Conservation (phyloP, 2,888 invertebrate species). For the Cryptosula pallasiana region DNA sequence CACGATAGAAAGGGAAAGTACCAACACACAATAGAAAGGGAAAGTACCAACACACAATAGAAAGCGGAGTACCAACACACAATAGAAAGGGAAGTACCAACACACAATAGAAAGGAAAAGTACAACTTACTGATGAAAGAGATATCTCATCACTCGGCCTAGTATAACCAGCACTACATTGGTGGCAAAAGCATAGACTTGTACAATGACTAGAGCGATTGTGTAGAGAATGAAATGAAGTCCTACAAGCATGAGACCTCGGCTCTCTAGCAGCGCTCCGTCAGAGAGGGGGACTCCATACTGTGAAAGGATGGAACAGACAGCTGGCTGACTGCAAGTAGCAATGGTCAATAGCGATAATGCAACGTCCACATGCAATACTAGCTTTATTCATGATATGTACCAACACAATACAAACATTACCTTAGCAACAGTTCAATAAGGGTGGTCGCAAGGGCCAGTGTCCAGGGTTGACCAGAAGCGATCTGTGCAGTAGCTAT, state of each 20-base stretch:
- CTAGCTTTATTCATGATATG: too few relatives aligned
- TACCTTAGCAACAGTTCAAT: slow-evolving; percentile 13
- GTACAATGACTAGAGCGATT: not conserved
- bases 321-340: not conserved
- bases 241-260: slow-evolving; percentile 8
- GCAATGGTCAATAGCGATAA: too few relatives aligned
- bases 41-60: too few relatives aligned
- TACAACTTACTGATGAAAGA: not conserved
- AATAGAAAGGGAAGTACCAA: too few relatives aligned
- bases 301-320: not conserved
- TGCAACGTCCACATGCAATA: too few relatives aligned
- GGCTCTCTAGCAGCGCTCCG: not conserved
- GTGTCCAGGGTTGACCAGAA: slow-evolving; percentile 11
- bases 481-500: slow-evolving; percentile 1
- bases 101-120: not conserved
- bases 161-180: not conserved
- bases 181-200: not conserved
- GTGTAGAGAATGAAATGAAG: slow-evolving; percentile 16
- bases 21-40: too few relatives aligned
- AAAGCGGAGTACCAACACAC: too few relatives aligned
- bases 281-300: not conserved
- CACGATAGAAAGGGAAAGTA: too few relatives aligned
- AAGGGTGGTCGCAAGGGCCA: slow-evolving; percentile 1
- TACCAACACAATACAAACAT: too few relatives aligned
- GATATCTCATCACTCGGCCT: not conserved